A percentile compares a stretch with the other conserved stretches of the same genome.
Conservation (phyloP, 2,797 vertebrate species). For the Lerista edwardsae region DNA sequence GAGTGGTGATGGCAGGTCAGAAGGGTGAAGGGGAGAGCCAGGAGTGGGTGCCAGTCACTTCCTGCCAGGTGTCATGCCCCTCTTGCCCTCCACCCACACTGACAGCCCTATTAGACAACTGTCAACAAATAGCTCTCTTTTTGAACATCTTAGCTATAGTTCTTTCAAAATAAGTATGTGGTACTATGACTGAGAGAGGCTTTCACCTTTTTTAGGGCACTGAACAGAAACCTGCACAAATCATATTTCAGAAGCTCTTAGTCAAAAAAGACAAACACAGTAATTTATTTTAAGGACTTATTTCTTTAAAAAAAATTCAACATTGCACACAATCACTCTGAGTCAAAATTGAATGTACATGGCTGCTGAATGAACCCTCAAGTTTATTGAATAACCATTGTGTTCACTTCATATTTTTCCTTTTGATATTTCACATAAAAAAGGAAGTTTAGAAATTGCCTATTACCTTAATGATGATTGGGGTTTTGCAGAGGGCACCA, state of each 20-base stretch:
- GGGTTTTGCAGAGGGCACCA: background rate
- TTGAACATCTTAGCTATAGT: background rate
- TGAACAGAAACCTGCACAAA: background rate
- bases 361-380: background rate
- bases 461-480: background rate
- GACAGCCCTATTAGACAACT: background rate
- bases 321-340: background rate
- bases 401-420: conserved; percentile 12
- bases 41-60: too few species aligned
- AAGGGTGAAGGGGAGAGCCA: too few species aligned
- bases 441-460: background rate
- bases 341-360: conserved; percentile 6
- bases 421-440: background rate
- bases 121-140: background rate
- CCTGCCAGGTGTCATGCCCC: too few species aligned
- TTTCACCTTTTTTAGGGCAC: background rate
- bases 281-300: conserved; percentile 39
- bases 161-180: background rate
- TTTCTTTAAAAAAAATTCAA: conserved; percentile 46
- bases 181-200: too few species aligned
- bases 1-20: too few species aligned
- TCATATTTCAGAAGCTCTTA: background rate
- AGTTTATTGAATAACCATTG: background rate
- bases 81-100: too few species aligned
- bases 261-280: background rate